Evolutionary conservation across 2,888 invertebrate species (phyloP), one percentile per base, ranked within the genome.

Genomic region (Dioctria linearis): DNA sequence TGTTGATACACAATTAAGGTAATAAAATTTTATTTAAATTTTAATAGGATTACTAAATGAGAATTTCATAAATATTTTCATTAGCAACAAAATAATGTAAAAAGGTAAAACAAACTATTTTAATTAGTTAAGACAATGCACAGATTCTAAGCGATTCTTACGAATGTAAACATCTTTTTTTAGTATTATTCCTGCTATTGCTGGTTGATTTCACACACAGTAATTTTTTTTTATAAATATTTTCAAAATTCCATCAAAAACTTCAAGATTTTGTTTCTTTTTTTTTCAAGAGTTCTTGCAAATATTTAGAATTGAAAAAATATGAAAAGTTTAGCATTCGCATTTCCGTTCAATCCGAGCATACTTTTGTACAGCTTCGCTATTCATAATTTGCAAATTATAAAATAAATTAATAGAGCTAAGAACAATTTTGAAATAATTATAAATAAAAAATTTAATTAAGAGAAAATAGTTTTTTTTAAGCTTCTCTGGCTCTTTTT

Each of bases 381-480:
- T 69, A 49, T 69, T 69, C 13, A 49, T 69, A 69, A 11, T 51
- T 69, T 69, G 69, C 69, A 69, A 69, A 51, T 69, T 69, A 69
- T 69, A 49, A 51, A 69, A 51, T 69, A 49, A 69, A 37, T 51
- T 37, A 25, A 11, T 69, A 69, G 69, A 5, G 6, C n/a, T 51
- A 61, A 39, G 39, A 43, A 37, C 39, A 39, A 69, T 43, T 69
- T 67, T 69, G 51, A 69, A 69, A 51, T 69, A 25, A 69, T 69
- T 37, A 69, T 37, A 69, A 51, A 69, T 69, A 69, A 69, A 69
- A 63, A 40, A 39, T 25, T 63, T 63, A 39, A 40, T 40, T 63
- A 39, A 63, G 40, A 63, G n/a, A 40, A 4, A 63, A 63, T 63
- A 63, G 40, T 63, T 63, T 63, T 25, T n/a, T 63, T 37, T 63